Evolutionary conservation across 2,113 vertebrate species (phyloP), one percentile per base, ranked within the genome.

Genomic region (Podocnemis expansa): DNA sequence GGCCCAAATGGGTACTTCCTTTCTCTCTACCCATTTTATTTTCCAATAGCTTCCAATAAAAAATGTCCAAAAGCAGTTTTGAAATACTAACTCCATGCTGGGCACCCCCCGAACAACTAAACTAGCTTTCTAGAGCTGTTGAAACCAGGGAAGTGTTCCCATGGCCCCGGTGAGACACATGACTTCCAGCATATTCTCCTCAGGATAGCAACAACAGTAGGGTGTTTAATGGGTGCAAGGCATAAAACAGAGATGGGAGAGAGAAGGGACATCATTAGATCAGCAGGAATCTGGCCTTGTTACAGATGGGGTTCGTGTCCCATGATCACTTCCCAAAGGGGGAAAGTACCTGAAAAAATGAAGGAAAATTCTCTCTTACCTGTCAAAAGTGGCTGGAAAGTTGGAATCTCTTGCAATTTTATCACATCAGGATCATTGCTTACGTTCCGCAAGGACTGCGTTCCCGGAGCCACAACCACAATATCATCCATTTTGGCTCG

Each of bases 401-500:
- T 99, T 21, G 99, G 99, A 67, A 99, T 99, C 97, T 99, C 99
- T 93, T 99, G 99, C 63, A 99, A 97, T 85, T 99, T 99, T 97
- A 99, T 99, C 91, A 99, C 99, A 95, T 99, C 99, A 0, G 99
- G 99, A 96, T 99, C 99, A 2, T 98, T 99, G 97, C 99, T 99
- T 93, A 99, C 99, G 4, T 99, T 99, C 47, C 99, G 94, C 43
- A 98, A 98, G 1, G 99, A 98, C n/a, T 99, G 99, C 0, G 99
- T 99, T 91, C 99, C 99, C 79, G 97, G 98, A 19, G 99, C 98
- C 82, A 99, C 99, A 3, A 99, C 99, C 67, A 99, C 99, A 6
- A 99, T 99, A 84, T 99, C 99, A 4, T 99, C 99, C 99, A 99
- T 99, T 97, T 99, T 99, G 7, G 99, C 99, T 95, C 99, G 98